Evolutionary conservation across 2,797 vertebrate species (phyloP).

Genomic region (Vireo griseus): DNA sequence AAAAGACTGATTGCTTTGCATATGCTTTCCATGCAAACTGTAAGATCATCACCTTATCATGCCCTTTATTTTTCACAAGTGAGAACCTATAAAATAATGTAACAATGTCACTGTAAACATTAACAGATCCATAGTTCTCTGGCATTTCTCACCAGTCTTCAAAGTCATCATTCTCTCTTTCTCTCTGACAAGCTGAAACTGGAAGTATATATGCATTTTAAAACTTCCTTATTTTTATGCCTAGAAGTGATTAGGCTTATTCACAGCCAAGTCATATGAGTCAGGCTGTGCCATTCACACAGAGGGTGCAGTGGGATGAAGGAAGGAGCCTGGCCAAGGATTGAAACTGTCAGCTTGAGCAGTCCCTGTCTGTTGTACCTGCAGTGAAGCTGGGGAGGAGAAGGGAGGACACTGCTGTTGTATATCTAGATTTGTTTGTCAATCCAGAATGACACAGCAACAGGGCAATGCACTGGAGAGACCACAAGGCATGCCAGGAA

Average conservation of each 20-base stretch:
- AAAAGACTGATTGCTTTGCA: background rate
- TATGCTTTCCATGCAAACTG: background rate
- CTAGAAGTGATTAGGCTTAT: background rate
- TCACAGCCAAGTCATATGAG: background rate
- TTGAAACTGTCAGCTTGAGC: background rate
- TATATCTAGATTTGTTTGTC: background rate
- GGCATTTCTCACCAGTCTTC: background rate
- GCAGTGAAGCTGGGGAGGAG: background rate
- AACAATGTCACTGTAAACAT: background rate
- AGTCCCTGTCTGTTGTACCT: accelerated
- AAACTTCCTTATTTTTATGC: background rate
- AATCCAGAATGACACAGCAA: accelerated
- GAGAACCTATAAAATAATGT: background rate
- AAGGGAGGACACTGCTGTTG: background rate
- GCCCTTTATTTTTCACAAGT: background rate
- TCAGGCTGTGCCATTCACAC: background rate
- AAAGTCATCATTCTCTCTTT: background rate
- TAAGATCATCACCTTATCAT: background rate
- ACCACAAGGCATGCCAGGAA: background rate
- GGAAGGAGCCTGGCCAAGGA: background rate
- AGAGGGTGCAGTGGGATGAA: background rate
- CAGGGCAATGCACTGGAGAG: background rate
- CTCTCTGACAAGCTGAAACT: background rate
- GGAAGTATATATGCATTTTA: background rate
- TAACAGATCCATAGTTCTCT: background rate